Evolutionary conservation across 2,113 vertebrate genomes (phyloP).

Genomic region (Tonatia bakeri): DNA sequence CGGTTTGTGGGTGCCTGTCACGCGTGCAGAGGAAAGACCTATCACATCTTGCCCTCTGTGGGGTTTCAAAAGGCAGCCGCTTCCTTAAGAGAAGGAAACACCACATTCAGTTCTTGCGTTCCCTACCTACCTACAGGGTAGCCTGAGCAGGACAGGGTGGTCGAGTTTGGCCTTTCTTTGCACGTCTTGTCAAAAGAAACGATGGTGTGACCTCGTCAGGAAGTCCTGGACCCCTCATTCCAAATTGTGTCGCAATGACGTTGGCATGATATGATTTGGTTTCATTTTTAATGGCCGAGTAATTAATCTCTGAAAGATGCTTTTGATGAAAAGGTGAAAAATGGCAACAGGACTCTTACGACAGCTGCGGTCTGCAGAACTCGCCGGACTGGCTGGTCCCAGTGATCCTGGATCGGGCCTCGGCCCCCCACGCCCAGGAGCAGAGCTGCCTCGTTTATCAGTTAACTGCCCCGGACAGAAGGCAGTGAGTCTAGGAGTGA

Average conservation of each 20-base stretch:
- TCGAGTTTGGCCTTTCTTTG: not conserved
- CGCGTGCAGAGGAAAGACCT: not conserved
- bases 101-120: not conserved
- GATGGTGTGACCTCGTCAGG: not conserved
- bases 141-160: not conserved
- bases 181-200: not conserved
- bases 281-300: constrained; percentile 37
- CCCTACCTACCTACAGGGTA: not conserved
- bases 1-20: too few relatives aligned
- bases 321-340: constrained; percentile 8
- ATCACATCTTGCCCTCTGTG: not conserved
- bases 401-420: not conserved
- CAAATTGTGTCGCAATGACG: not conserved
- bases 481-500: not conserved
- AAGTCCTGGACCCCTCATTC: not conserved
- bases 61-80: not conserved
- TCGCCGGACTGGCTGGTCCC: not conserved
- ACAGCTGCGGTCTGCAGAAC: not conserved
- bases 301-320: constrained; percentile 23
- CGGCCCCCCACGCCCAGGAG: not conserved
- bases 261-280: not conserved
- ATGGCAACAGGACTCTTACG: not conserved
- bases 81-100: not conserved
- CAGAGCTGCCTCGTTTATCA: not conserved
- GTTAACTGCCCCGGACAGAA: not conserved